Evolutionary conservation across 2,113 vertebrate species (phyloP).

Genomic region (Grus americana): DNA sequence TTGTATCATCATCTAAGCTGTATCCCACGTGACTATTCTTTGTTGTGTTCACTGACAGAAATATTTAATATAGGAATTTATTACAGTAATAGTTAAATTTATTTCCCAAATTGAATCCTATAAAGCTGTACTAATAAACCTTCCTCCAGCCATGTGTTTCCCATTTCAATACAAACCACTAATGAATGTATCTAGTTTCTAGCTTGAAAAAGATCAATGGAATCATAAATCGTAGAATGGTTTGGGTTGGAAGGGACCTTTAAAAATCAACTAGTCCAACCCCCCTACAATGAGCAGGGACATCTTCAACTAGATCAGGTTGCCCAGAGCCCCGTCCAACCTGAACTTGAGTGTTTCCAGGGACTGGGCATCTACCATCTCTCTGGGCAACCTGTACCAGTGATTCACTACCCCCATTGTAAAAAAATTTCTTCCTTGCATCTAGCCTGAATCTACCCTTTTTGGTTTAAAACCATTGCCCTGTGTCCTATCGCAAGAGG

Average conservation of each 20-base stretch:
- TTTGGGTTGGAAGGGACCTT: neutral
- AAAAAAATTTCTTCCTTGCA: neutral
- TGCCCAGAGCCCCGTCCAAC: neutral
- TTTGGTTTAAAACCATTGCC: neutral
- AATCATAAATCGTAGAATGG: neutral
- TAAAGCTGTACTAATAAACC: neutral
- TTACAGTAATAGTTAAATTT: neutral
- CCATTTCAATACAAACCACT: neutral
- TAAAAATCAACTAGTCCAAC: neutral
- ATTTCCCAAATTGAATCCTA: neutral
- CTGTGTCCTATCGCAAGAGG: rapidly evolving
- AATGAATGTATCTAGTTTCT: neutral
- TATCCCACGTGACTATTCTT: neutral
- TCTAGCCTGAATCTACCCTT: neutral
- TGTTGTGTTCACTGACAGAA: neutral
- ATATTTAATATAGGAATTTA: neutral
- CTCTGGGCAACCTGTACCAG: neutral
- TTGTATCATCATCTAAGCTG: neutral
- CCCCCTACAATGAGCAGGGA: neutral
- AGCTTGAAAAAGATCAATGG: neutral
- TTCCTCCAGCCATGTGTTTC: neutral
- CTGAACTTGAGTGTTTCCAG: neutral
- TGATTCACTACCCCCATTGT: neutral
- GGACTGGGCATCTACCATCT: neutral
- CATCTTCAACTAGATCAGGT: neutral